Evolutionary conservation across 2,888 invertebrate genomes (phyloP).

Genomic region (Malthinus seriepunctatus): DNA sequence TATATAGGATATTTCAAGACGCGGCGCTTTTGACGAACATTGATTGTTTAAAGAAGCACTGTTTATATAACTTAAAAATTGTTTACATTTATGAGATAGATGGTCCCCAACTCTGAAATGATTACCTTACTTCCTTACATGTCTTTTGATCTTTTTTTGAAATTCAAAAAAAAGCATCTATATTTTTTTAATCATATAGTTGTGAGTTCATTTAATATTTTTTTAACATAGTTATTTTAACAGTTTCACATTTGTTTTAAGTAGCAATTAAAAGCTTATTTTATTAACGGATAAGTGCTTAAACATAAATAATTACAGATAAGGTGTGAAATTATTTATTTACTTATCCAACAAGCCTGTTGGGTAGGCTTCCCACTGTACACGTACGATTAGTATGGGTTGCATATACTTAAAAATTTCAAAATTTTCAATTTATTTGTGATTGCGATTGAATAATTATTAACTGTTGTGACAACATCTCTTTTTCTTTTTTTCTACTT

Average conservation of each 20-base stretch:
- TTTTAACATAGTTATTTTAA: not conserved
- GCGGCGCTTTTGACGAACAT: slow-evolving; percentile 44
- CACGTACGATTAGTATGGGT: no score
- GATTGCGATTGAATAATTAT: no score
- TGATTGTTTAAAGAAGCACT: slow-evolving; percentile 47
- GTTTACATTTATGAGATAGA: slow-evolving; percentile 39
- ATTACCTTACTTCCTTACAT: slow-evolving; percentile 18
- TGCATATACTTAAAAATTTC: no score
- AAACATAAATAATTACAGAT: no score
- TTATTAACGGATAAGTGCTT: not conserved
- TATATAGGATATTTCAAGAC: slow-evolving; percentile 24
- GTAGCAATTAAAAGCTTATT: not conserved
- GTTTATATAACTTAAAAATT: slow-evolving; percentile 45
- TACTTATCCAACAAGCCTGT: no score
- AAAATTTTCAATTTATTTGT: no score
- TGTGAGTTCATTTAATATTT: not conserved
- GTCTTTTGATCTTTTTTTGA: slow-evolving; percentile 23
- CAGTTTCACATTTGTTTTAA: not conserved
- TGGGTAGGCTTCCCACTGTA: no score
- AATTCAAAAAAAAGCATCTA: slow-evolving; percentile 7
- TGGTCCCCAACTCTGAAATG: slow-evolving; percentile 30
- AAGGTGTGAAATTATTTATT: no score
- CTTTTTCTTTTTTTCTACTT: no score
- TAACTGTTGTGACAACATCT: no score
- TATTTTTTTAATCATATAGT: slow-evolving; percentile 7